These are phyloP conservation scores for Drosophila quinaria DNA, from an alignment of 2,888 invertebrate genomes.

Conservation along the genomic window DNA sequence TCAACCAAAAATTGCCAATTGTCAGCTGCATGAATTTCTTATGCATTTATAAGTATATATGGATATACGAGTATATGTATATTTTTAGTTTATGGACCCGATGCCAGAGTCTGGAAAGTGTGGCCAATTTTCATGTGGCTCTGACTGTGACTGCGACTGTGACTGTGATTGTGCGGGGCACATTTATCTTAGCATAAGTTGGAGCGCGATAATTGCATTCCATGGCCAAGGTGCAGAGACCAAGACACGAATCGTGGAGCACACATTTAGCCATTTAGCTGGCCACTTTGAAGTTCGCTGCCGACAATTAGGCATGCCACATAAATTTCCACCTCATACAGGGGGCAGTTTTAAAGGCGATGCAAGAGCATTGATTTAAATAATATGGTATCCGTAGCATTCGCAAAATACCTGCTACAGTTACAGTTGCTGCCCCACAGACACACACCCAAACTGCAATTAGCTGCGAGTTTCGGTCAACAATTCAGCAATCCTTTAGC, in stretches of 20 bases:
- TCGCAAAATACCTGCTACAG: slow-evolving; percentile 34
- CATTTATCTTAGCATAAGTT: slow-evolving; percentile 81
- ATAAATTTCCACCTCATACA: slow-evolving; percentile 82
- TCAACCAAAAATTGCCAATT: slow-evolving; percentile 75
- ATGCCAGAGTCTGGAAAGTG: slow-evolving; percentile 58
- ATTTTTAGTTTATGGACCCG: slow-evolving; percentile 48
- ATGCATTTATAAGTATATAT: slow-evolving; percentile 1
- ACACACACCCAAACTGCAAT: slow-evolving; percentile 35
- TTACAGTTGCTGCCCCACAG: slow-evolving; percentile 12
- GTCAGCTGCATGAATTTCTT: slow-evolving; percentile 55
- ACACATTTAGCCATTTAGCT: slow-evolving; percentile 7
- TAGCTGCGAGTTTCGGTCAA: slow-evolving; percentile 42
- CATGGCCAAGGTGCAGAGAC: slow-evolving; percentile 48
- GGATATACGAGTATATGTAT: slow-evolving; percentile 21
- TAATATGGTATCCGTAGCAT: slow-evolving; percentile 9
- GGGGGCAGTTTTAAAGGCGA: slow-evolving; percentile 32
- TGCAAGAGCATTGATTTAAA: slow-evolving; percentile 33
- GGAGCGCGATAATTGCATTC: slow-evolving; percentile 83
- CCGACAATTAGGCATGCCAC: slow-evolving; percentile 84
- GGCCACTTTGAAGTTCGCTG: slow-evolving; percentile 62
- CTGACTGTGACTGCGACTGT: slow-evolving; percentile 16
- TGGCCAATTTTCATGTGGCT: slow-evolving; percentile 69
- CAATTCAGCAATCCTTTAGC: slow-evolving; percentile 15
- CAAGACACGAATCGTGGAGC: slow-evolving; percentile 25
- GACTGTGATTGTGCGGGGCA: slow-evolving; percentile 19